Conservation (phyloP, 2,113 vertebrate species). For the Eidolon helvum region DNA sequence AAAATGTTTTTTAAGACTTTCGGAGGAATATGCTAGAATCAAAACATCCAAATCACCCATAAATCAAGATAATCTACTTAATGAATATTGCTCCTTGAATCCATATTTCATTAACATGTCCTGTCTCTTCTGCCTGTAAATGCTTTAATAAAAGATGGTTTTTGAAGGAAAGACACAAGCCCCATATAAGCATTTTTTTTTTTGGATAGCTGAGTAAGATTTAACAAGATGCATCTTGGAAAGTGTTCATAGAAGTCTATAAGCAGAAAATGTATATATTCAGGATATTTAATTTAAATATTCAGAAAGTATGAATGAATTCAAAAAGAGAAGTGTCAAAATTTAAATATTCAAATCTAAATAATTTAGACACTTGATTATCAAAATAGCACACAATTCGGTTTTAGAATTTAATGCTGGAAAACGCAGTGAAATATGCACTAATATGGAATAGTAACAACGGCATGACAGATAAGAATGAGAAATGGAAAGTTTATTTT, state of each 20-base stretch:
- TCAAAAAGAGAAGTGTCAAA: background rate
- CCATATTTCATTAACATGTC: background rate
- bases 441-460: background rate
- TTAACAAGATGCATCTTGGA: background rate
- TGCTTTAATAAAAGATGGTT: background rate
- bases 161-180: background rate
- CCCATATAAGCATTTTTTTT: background rate
- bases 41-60: background rate
- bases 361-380: background rate
- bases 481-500: too few species aligned
- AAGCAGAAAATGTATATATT: background rate
- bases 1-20: background rate
- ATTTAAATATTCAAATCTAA: background rate
- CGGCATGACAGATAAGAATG: too few species aligned
- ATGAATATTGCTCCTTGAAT: background rate
- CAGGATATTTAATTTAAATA: background rate
- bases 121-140: background rate
- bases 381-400: background rate
- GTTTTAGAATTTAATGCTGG: background rate
- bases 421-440: background rate
- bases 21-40: background rate
- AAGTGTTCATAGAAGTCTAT: background rate
- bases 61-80: background rate
- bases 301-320: background rate
- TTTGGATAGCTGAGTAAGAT: background rate